phyloP scores from a whole-genome alignment of 1,140 invertebrate genomes.

The Ceratosolen fusciceps region DNA sequence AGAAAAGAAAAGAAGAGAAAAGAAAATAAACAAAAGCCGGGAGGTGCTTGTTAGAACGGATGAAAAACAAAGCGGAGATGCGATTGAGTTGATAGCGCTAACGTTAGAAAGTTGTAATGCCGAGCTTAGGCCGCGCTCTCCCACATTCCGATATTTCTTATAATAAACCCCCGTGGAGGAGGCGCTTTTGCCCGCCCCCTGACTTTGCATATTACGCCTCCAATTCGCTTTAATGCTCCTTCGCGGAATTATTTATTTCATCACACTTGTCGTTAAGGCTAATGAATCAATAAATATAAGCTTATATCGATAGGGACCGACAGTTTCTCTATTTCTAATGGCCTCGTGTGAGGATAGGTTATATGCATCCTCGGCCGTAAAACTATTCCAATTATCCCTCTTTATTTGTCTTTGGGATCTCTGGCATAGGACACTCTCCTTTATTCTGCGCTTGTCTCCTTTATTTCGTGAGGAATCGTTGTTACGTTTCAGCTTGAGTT shows the following conservation, averaged over 20 bases:
- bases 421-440: too few relatives aligned
- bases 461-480: too few relatives aligned
- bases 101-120: conserved; percentile 7
- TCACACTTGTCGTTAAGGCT: not conserved
- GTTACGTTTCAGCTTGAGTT: too few relatives aligned
- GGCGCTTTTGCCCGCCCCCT: too few relatives aligned
- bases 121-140: not conserved
- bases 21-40: too few relatives aligned
- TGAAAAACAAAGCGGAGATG: not conserved
- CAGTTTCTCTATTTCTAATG: not conserved
- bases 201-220: not conserved
- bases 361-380: too few relatives aligned
- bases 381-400: too few relatives aligned
- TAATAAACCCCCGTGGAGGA: not conserved
- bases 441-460: too few relatives aligned
- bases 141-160: not conserved
- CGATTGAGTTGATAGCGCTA: not conserved
- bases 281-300: not conserved
- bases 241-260: not conserved
- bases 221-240: not conserved
- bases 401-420: too few relatives aligned
- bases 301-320: not conserved
- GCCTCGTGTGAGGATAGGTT: too few relatives aligned
- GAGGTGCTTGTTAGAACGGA: conserved; percentile 15
- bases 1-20: too few relatives aligned